Percentiles rank a stretch among this genome's conserved stretches.
Evolutionary conservation across 1,140 invertebrate genomes (phyloP).

Genomic region (Ericerus pela): DNA sequence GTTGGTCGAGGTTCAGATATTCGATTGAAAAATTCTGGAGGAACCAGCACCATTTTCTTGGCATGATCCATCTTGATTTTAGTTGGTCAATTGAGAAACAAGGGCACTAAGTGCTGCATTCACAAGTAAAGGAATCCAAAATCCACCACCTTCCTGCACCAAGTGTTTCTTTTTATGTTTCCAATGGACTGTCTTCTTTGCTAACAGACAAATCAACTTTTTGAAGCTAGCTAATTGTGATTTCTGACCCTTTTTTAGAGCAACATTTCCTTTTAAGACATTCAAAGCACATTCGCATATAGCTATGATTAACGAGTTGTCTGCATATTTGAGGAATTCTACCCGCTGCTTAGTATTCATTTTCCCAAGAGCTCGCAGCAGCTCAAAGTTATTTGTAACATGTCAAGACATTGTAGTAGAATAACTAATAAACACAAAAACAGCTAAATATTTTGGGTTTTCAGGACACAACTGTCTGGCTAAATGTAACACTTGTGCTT

Average conservation of each 20-base stretch:
- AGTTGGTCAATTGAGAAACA: not conserved
- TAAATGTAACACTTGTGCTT: constrained; percentile 14
- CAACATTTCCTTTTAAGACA: constrained; percentile 6
- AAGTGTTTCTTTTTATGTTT: constrained; percentile 14
- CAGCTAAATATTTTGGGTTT: constrained; percentile 7
- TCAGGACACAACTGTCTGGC: constrained; percentile 11
- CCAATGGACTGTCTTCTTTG: not conserved
- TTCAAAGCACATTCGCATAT: constrained; percentile 13
- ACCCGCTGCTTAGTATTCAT: not conserved
- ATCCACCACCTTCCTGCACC: constrained; percentile 6
- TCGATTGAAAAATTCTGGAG: constrained; percentile 6
- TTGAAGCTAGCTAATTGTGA: not conserved
- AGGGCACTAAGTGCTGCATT: constrained; percentile 1
- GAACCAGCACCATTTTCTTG: constrained; percentile 17
- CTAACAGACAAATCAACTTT: constrained; percentile 2
- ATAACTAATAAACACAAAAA: not conserved
- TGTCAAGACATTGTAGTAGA: not conserved
- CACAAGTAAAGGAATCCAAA: not conserved
- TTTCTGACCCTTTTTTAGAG: not conserved
- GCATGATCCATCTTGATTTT: constrained; percentile 13
- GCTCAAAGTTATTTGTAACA: not conserved
- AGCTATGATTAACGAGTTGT: not conserved
- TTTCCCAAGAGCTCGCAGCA: not conserved
- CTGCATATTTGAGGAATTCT: constrained; percentile 3
- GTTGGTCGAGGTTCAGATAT: not conserved